Base-by-base conservation (phyloP, 2,888 invertebrate genomes). In the Ceriagrion tenellum region DNA sequence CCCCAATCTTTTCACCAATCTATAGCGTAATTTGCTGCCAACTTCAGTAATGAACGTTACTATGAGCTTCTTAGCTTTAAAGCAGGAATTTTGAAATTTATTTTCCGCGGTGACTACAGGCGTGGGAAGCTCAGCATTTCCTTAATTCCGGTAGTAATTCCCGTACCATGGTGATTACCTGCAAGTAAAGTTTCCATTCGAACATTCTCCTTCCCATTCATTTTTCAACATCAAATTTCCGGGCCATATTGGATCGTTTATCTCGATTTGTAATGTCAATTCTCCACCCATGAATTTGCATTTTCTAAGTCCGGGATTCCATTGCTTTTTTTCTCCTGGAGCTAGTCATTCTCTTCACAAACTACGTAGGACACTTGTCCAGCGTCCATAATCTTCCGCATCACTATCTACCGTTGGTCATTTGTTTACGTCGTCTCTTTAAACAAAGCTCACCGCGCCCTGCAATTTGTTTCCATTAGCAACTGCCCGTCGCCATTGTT, bases 381-480 rank as follows among this genome's bases (percentile, higher is more conserved):
- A 26, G 16, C 26, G 12, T 23, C 69, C 81, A 35, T 81, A 35
- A 18, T 35, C 81, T 81, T 81, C 81, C 81, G 13, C 13, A 35
- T 30, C 81, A 35, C 0, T 35, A 13, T 81, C 81, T 0, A 35
- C 0, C 81, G 81, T 8, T 35, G 35, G 30, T 81, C 81, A 81
- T 81, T 81, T 81, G 35, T 81, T 81, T 35, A 35, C 69, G n/a
- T 35, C 81, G 35, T 81, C 13, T 81, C 13, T 35, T 30, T 35
- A 47, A 47, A 47, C 47, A 2, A 0, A 13, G 35, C 35, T 35
- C 81, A 18, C 81, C 81, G 81, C 35, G 6, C 81, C 81, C 35
- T 35, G 81, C 81, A 81, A 81, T 81, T 81, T 81, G 81, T 81
- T 81, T 81, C 35, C 81, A 81, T 81, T 81, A 81, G 35, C 81